Evolutionary conservation across 2,888 invertebrate genomes (phyloP).

Genomic region (Drosophila paramelanica): DNA sequence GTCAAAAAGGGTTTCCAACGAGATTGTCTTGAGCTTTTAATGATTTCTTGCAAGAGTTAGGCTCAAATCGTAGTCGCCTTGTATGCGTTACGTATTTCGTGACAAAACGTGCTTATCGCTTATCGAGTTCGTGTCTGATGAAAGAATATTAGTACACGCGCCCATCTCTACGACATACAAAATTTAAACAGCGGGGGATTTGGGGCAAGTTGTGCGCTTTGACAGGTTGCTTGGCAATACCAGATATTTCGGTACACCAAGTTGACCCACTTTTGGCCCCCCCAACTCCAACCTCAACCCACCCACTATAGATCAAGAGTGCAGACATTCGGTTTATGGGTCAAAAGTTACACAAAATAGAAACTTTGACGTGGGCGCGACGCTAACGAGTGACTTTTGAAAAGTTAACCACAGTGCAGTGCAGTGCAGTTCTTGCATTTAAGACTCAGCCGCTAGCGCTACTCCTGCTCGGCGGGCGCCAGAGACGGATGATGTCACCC

Average conservation of each 20-base stretch:
- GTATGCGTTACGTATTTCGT: too few relatives aligned
- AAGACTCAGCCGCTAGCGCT: slow-evolving; percentile 8
- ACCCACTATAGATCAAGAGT: slow-evolving; percentile 5
- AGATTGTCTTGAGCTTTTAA: neutral
- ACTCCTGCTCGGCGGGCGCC: neutral
- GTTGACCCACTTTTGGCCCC: slow-evolving; percentile 58
- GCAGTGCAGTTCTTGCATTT: slow-evolving; percentile 19
- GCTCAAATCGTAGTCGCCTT: too few relatives aligned
- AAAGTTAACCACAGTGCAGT: neutral
- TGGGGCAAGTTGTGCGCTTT: slow-evolving; percentile 17
- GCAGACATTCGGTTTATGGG: slow-evolving; percentile 8
- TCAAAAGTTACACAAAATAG: slow-evolving; percentile 10
- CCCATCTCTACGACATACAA: neutral
- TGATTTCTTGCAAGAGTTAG: too few relatives aligned
- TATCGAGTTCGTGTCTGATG: too few relatives aligned
- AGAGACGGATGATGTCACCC: slow-evolving; percentile 53
- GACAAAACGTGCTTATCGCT: too few relatives aligned
- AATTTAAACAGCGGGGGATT: neutral
- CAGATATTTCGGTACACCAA: slow-evolving; percentile 9
- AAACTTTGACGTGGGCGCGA: slow-evolving; percentile 6
- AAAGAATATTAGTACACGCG: neutral
- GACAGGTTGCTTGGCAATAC: slow-evolving; percentile 61
- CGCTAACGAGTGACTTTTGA: slow-evolving; percentile 12
- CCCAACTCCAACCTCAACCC: slow-evolving; percentile 15
- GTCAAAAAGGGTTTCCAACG: neutral